Conservation (phyloP, 1,140 invertebrate species). For the Cotesia vestalis region DNA sequence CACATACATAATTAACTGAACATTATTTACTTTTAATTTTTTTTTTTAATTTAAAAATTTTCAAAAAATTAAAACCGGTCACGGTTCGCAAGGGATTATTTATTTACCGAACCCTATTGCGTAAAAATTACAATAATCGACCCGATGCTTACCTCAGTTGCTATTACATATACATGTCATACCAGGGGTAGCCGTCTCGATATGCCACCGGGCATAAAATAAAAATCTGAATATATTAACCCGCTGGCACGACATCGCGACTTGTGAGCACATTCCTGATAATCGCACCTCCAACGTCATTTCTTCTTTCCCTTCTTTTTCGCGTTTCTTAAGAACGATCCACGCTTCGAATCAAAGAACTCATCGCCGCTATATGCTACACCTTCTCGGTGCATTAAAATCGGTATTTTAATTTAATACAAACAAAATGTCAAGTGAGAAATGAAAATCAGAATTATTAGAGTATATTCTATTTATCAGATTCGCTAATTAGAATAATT, state of each 20-base stretch:
- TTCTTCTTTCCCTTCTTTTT: constrained; percentile 3
- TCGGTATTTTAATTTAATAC: too few species aligned
- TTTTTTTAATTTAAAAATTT: too few species aligned
- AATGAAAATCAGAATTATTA: constrained; percentile 44
- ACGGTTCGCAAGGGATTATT: too few species aligned
- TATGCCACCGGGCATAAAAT: constrained; percentile 65
- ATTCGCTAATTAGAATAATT: constrained; percentile 64
- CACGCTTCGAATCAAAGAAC: too few species aligned
- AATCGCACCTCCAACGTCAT: constrained; percentile 41
- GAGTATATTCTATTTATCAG: constrained; percentile 32
- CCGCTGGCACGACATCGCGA: constrained; percentile 55
- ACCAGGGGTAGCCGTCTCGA: constrained; percentile 56
- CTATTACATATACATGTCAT: constrained; percentile 43
- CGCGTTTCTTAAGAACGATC: too few species aligned
- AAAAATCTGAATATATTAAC: constrained; percentile 67
- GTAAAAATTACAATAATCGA: neutral
- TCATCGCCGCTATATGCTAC: too few species aligned
- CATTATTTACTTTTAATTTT: too few species aligned
- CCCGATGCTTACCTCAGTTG: constrained; percentile 52
- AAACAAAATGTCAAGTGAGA: constrained; percentile 35
- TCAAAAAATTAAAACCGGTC: too few species aligned
- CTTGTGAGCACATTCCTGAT: constrained; percentile 57
- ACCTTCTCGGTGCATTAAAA: too few species aligned
- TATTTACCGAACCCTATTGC: too few species aligned
- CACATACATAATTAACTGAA: too few species aligned